phyloP scores from a whole-genome alignment of 1,140 invertebrate genomes.

The Lepidurus apus region DNA sequence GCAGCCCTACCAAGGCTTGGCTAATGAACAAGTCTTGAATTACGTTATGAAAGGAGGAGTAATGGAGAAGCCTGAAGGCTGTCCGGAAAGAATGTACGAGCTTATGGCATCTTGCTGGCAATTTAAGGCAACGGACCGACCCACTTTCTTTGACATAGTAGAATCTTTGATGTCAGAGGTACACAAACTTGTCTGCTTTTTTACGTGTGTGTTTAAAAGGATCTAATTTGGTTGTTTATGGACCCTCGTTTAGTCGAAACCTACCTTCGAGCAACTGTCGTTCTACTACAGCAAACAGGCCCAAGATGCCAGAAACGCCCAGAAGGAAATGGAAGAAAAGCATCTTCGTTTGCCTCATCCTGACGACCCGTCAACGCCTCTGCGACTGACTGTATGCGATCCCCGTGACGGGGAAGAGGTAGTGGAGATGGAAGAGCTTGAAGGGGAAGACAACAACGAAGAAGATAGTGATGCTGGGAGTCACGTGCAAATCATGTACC shows the following conservation, averaged over 20 bases:
- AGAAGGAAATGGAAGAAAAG: constrained; percentile 36
- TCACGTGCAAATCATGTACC: constrained; percentile 30
- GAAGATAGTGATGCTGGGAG: constrained; percentile 38
- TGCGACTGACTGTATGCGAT: constrained; percentile 33
- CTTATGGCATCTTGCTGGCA: constrained; percentile 88
- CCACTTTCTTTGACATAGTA: constrained; percentile 76
- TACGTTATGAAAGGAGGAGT: constrained; percentile 85
- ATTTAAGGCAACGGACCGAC: constrained; percentile 64
- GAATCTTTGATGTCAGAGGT: constrained; percentile 40
- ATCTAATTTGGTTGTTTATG: constrained; percentile 24
- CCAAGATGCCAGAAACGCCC: constrained; percentile 46
- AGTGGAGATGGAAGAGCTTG: constrained; percentile 29
- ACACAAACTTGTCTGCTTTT: constrained; percentile 37
- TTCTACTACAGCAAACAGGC: constrained; percentile 70
- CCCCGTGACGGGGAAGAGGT: constrained; percentile 25
- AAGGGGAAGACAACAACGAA: constrained; percentile 34
- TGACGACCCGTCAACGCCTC: constrained; percentile 37
- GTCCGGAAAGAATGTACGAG: constrained; percentile 79
- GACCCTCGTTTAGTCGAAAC: constrained; percentile 47
- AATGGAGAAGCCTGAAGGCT: constrained; percentile 89
- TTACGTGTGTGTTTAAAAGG: neutral
- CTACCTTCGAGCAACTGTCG: constrained; percentile 62
- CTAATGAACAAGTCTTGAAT: constrained; percentile 70
- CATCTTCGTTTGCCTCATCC: constrained; percentile 34
- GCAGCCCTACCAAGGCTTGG: constrained; percentile 84